Conservation (phyloP, 2,113 vertebrate species). For the Syngnathus floridae region DNA sequence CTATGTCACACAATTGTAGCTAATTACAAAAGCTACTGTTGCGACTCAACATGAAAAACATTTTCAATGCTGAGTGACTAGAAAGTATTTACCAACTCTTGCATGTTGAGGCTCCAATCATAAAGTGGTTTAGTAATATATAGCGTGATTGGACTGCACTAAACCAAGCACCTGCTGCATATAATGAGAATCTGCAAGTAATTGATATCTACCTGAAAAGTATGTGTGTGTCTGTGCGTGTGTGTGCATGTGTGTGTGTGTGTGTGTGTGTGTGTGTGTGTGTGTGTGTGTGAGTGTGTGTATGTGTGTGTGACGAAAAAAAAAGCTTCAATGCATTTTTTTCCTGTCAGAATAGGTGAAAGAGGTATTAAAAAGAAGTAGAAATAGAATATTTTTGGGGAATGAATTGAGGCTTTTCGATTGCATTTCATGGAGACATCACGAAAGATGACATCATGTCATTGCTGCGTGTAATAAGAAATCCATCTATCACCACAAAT, state of each 20-base stretch:
- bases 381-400: too few relatives aligned
- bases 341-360: background rate
- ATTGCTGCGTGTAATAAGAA: too few relatives aligned
- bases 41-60: background rate
- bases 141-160: background rate
- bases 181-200: background rate
- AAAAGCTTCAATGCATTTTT: background rate
- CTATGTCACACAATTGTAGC: background rate
- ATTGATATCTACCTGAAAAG: background rate
- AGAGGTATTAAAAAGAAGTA: too few relatives aligned
- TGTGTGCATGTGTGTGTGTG: too few relatives aligned
- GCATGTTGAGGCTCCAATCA: background rate
- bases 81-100: background rate
- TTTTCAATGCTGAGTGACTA: background rate
- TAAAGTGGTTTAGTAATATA: background rate
- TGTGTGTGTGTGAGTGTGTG: too few relatives aligned
- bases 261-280: too few relatives aligned
- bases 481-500: too few relatives aligned
- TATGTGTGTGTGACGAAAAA: background rate
- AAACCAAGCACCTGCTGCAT: background rate
- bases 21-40: background rate
- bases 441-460: too few relatives aligned
- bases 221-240: too few relatives aligned
- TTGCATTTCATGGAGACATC: too few relatives aligned
- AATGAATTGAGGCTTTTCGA: too few relatives aligned